These are phyloP conservation scores for Sitta europaea DNA, from an alignment of 2,113 vertebrate species.

Conservation along the genomic window DNA sequence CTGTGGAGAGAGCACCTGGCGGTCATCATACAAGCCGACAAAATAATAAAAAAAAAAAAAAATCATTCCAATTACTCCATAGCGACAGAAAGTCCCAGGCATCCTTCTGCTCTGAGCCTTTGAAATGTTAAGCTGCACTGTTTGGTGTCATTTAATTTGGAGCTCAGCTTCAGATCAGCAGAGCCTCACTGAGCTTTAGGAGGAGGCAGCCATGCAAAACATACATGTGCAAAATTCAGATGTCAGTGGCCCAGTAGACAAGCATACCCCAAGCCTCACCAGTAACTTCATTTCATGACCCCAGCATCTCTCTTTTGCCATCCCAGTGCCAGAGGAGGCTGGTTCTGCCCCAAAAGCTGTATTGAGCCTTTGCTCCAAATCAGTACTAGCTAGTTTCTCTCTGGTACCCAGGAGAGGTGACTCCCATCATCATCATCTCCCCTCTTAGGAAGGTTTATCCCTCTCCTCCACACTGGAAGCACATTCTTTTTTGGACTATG, in stretches of 20 bases:
- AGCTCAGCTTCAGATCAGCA: slow-evolving; percentile 32
- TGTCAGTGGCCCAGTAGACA: not conserved
- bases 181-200: slow-evolving; percentile 9
- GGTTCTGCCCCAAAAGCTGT: not conserved
- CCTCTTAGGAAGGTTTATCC: not conserved
- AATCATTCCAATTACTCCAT: slow-evolving; percentile 13
- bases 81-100: not conserved
- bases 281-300: not conserved
- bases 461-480: not conserved
- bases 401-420: not conserved
- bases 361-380: not conserved
- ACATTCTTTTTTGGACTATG: fast-evolving
- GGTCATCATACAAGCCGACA: not conserved
- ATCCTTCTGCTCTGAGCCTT: slow-evolving; percentile 11
- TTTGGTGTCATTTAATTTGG: slow-evolving; percentile 45
- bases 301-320: not conserved
- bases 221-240: not conserved
- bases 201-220: not conserved
- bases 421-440: not conserved
- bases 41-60: not conserved
- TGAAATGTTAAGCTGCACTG: slow-evolving; percentile 31
- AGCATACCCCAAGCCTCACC: not conserved
- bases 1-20: not conserved
- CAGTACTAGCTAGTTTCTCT: not conserved
- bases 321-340: not conserved